These are phyloP conservation scores for Aplysina aerophoba DNA, from an alignment of 37 sponge, comb jelly and placozoan species.

Conservation along the genomic window DNA sequence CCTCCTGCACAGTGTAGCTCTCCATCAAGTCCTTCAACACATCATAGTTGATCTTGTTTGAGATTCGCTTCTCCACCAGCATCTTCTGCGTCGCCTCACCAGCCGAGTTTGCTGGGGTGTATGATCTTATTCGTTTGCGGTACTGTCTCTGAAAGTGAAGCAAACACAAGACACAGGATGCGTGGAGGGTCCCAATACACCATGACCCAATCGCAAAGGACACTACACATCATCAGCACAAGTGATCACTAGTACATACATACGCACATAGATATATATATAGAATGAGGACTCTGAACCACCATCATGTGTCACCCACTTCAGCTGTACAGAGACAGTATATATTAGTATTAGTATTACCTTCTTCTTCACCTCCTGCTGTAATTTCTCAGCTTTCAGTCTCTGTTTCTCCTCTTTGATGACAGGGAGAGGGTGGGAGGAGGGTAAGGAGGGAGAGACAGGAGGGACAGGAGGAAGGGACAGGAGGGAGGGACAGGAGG, in stretches of 20 bases:
- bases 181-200: no score
- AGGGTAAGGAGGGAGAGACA: no score
- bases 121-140: conserved; percentile 13
- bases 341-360: no score
- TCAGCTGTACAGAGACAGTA: no score
- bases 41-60: conserved; percentile 94
- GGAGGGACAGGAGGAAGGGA: no score
- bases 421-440: neutral
- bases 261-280: neutral
- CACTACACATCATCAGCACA: no score
- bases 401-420: neutral
- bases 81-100: conserved; percentile 97
- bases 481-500: neutral
- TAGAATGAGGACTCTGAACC: neutral
- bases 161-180: no score
- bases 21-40: conserved; percentile 74
- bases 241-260: neutral
- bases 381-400: neutral
- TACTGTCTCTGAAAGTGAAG: conserved; percentile 43
- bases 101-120: conserved; percentile 62
- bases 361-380: conserved; percentile 30
- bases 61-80: conserved; percentile 93
- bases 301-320: no score
- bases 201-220: no score
- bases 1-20: neutral